Base-by-base conservation (phyloP, 2,888 invertebrate species). In the Chironomus riparius region DNA sequence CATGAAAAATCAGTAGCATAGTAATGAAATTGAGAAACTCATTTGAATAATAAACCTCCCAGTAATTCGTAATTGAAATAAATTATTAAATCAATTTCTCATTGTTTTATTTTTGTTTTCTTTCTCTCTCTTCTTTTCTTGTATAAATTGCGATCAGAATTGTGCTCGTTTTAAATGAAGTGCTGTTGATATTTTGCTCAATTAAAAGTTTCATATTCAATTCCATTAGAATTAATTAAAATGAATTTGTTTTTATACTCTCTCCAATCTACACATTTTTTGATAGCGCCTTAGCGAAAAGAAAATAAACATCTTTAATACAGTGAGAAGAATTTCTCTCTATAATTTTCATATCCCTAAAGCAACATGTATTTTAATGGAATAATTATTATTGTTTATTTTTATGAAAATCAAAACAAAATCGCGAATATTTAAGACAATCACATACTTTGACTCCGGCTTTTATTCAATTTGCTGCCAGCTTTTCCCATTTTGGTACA, bases 401-500 rank as follows among this genome's bases (percentile, higher is more conserved):
- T 18, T 18, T 3, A 65, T 3, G 4, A 28, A 28, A 28, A 4
- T 28, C 28, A 1, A 28, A 28, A 28, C 28, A 28, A 28, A 28
- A 28, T 28, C 28, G 22, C 28, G 5, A 28, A 28, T 28, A 28
- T 3, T 28, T 28, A 5, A 28, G 28, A 28, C 22, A 65, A 13
- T 65, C 4, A 65, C 18, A 22, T 65, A 65, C 22, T 65, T 65
- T 65, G 21, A 22, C 22, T 65, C 4, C 7, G 21, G 2, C 0
- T 15, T 48, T 70, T 71, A 78, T 78, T 48, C 78, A 79, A 78
- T 78, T 77, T 79, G 78, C 18, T 77, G 73, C 71, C 79, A 75
- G 68, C 77, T 76, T 77, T 78, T 77, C 70, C 78, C 7, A 78
- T 69, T 70, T 78, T 62, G 78, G 77, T 72, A 78, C 76, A 76